Percentiles rank a stretch among this genome's conserved stretches.
Conservation (phyloP, 53 echinoderm and acorn worm genomes). For the Holothuria scabra region DNA sequence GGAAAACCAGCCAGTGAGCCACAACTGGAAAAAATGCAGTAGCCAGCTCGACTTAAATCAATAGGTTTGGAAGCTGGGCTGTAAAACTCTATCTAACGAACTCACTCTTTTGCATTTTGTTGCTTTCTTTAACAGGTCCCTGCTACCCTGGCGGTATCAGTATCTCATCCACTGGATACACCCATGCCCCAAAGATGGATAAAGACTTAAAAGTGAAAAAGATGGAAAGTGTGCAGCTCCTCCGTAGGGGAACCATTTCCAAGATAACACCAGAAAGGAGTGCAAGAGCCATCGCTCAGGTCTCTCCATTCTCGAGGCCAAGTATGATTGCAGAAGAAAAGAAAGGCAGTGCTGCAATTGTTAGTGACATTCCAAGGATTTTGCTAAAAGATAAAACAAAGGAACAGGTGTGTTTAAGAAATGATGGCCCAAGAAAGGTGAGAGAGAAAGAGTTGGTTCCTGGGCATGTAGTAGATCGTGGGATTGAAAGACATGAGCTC, state of each 20-base stretch:
- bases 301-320: neutral
- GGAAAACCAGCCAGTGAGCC: too few relatives aligned
- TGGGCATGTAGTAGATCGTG: too few relatives aligned
- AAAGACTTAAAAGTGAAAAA: neutral
- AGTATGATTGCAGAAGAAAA: neutral
- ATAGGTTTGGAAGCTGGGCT: too few relatives aligned
- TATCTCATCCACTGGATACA: neutral
- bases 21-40: too few relatives aligned
- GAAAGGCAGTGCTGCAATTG: too few relatives aligned
- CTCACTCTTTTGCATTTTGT: too few relatives aligned
- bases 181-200: neutral
- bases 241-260: neutral
- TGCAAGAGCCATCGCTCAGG: conserved; percentile 2
- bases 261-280: neutral
- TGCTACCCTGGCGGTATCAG: conserved; percentile 2
- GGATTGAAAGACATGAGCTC: too few relatives aligned
- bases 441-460: neutral
- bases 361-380: neutral
- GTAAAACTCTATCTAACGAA: too few relatives aligned
- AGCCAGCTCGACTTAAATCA: too few relatives aligned
- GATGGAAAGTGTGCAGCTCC: neutral
- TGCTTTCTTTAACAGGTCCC: neutral
- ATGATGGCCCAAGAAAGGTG: neutral
- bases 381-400: neutral
- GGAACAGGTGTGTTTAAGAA: neutral